Evolutionary conservation across 1,140 invertebrate species (phyloP).

Genomic region (Gonioctena quinquepunctata): DNA sequence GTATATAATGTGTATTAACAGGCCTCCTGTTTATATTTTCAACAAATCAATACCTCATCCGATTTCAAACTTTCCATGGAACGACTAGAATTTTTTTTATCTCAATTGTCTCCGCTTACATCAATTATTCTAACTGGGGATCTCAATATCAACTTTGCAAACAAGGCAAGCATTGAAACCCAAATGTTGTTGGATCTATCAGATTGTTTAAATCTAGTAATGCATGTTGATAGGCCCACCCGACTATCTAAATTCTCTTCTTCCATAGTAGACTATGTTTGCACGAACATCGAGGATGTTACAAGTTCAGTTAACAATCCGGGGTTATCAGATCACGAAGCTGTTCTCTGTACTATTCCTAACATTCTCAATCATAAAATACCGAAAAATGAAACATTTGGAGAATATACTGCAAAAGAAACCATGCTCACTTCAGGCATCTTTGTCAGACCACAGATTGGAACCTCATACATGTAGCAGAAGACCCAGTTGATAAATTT

Average conservation of each 20-base stretch:
- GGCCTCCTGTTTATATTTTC: too few species aligned
- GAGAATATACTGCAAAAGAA: conserved; percentile 4
- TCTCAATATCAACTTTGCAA: neutral
- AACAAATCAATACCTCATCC: too few species aligned
- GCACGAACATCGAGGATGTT: neutral
- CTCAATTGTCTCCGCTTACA: too few species aligned
- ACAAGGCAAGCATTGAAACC: neutral
- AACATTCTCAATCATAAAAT: neutral
- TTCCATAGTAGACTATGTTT: too few species aligned
- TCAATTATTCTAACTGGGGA: neutral
- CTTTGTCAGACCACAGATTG: too few species aligned
- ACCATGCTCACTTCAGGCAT: neutral
- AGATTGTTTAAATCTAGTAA: conserved; percentile 1
- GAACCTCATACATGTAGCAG: neutral
- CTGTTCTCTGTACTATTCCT: neutral
- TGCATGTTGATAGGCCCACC: neutral
- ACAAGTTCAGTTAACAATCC: neutral
- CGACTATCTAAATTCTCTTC: too few species aligned
- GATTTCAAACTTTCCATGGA: conserved; percentile 2
- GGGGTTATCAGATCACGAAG: neutral
- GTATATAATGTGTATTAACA: neutral
- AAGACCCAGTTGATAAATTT: neutral
- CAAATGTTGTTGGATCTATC: conserved; percentile 4
- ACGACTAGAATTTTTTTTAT: neutral
- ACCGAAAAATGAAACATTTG: neutral